phyloP scores from a whole-genome alignment of 2,888 invertebrate species.

The Volucella bombylans region DNA sequence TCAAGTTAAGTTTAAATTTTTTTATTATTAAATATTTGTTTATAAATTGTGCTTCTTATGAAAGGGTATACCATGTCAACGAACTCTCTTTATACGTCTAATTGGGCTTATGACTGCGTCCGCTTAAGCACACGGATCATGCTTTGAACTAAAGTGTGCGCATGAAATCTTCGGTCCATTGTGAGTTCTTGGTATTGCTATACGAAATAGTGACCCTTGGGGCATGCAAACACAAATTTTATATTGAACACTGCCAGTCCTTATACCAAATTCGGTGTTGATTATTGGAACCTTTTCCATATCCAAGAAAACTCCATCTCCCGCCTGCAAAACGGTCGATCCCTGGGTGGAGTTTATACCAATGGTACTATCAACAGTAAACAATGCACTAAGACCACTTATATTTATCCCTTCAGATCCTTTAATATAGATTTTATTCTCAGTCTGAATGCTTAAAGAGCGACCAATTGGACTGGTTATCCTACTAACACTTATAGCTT shows the following conservation, averaged over 20 bases:
- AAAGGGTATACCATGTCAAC: background rate
- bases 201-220: conserved; percentile 90
- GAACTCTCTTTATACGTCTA: background rate
- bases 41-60: too few relatives aligned
- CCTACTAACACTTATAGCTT: conserved; percentile 87
- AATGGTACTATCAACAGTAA: conserved; percentile 91
- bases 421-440: conserved; percentile 86
- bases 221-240: conserved; percentile 96
- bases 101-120: conserved; percentile 8
- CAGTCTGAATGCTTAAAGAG: conserved; percentile 87
- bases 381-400: conserved; percentile 88
- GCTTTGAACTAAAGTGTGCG: conserved; percentile 79
- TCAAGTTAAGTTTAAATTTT: too few relatives aligned
- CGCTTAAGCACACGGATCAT: conserved; percentile 80
- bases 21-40: too few relatives aligned
- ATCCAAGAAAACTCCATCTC: conserved; percentile 88
- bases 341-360: conserved; percentile 90
- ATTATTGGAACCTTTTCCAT: conserved; percentile 88
- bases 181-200: conserved; percentile 86
- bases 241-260: conserved; percentile 86
- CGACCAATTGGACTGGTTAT: conserved; percentile 89
- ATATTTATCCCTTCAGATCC: conserved; percentile 91
- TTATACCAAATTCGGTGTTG: conserved; percentile 82
- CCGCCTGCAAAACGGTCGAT: conserved; percentile 87
- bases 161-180: conserved; percentile 81